These are phyloP conservation scores for Steinernema scapterisci DNA, from an alignment of 2,888 invertebrate genomes.

Conservation along the genomic window DNA sequence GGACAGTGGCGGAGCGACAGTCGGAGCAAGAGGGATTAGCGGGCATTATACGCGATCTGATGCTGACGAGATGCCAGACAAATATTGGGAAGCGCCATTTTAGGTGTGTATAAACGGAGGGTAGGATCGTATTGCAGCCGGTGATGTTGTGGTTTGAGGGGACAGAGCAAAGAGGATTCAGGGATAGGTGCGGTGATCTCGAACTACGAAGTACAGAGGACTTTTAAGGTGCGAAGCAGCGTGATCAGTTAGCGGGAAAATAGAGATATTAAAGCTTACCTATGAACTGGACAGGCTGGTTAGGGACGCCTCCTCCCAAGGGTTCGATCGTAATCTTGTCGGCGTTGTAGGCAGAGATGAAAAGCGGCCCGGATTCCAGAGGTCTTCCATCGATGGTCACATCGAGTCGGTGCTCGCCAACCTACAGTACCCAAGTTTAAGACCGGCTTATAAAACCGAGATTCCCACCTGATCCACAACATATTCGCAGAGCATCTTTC, in stretches of 20 bases:
- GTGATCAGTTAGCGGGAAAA: too few relatives aligned
- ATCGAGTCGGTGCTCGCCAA: constrained; percentile 83
- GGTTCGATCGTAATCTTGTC: constrained; percentile 78
- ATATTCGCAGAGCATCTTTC: constrained; percentile 87
- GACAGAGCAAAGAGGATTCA: too few relatives aligned
- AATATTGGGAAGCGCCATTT: neutral
- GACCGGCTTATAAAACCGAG: neutral
- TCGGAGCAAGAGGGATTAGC: constrained; percentile 31
- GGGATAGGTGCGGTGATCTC: too few relatives aligned
- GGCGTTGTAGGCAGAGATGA: constrained; percentile 85
- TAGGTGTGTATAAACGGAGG: neutral
- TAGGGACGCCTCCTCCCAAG: constrained; percentile 88
- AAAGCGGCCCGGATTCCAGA: constrained; percentile 84
- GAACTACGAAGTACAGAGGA: too few relatives aligned
- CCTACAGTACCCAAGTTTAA: constrained; percentile 36
- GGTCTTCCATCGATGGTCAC: constrained; percentile 86
- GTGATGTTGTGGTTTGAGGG: too few relatives aligned
- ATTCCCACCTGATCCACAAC: constrained; percentile 74
- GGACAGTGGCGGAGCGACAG: neutral
- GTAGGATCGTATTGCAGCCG: too few relatives aligned
- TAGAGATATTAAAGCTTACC: too few relatives aligned
- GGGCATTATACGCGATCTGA: constrained; percentile 29
- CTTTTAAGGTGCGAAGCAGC: too few relatives aligned
- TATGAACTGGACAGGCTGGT: constrained; percentile 93
- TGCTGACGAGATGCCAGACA: constrained; percentile 14